Base-by-base conservation (phyloP, 2,888 invertebrate genomes). In the Caradrina kadenii region DNA sequence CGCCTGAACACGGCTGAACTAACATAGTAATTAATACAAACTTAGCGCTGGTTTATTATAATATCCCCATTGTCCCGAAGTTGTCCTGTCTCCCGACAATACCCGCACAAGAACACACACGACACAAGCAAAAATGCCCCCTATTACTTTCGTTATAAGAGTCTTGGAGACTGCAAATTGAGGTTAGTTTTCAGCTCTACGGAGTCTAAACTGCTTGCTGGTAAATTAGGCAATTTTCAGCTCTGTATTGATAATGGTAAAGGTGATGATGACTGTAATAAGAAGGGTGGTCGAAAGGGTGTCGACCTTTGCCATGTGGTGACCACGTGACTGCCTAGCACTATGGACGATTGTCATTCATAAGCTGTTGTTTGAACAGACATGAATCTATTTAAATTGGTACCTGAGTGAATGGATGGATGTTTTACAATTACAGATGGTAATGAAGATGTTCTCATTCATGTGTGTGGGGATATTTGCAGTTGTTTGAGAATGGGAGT, bases 281-380 rank as follows among this genome's bases (percentile, higher is more conserved):
- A 76, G 82, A 80, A 85, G 79, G 59, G 54, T 81, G 79, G 85
- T 69, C 21, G 42, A 81, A 79, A 90, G 91, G 90, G 85, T 90
- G 90, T 86, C 88, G 91, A 90, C 90, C 91, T 86, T 73, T 62
- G 66, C 77, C 91, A 91, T 90, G 78, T 90, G 91, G 83, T 63
- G 68, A 42, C 82, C 91, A 90, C 87, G 88, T 90, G 90, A 82
- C 79, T 74, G 55, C 63, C 65, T 69, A 71, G 73, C 71, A 73
- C 77, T 73, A 75, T 73, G 60, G 74, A 22, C 69, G 73, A 87
- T 87, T 87, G 88, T 86, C 87, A 88, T 88, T 87, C 87, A 87
- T 81, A 56, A 62, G 63, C 62, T 64, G 79, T 77, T 73, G 84
- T 73, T 65, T 45, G 59, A 71, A 72, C 61, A 84, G 84, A 82